Conservation (phyloP, 2,113 vertebrate genomes). For the Crotalus viridis region DNA sequence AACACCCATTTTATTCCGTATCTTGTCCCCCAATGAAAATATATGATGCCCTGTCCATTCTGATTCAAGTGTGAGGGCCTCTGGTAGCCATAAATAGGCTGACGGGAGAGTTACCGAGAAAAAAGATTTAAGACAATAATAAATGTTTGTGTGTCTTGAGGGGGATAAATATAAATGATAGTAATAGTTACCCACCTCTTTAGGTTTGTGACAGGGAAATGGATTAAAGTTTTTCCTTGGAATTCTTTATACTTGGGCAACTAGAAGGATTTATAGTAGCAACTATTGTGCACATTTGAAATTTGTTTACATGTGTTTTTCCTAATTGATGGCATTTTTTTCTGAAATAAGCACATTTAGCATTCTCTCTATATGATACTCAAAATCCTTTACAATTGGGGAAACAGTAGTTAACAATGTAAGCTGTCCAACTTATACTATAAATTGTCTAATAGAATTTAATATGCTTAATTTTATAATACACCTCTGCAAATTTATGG, state of each 20-base stretch:
- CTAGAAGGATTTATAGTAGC: neutral
- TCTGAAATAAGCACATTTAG: neutral
- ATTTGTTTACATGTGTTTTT: neutral
- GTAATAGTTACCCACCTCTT: neutral
- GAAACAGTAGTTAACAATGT: slow-evolving; percentile 15
- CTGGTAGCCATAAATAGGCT: neutral
- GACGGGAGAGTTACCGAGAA: neutral
- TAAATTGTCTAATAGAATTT: neutral
- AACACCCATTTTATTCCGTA: neutral
- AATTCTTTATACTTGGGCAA: neutral
- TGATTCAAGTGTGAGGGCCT: neutral
- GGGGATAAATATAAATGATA: neutral
- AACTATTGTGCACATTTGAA: neutral
- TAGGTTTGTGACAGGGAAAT: neutral
- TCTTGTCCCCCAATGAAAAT: neutral
- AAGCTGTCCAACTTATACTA: slow-evolving; percentile 1
- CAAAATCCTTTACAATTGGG: neutral
- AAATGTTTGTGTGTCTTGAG: neutral
- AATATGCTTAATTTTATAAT: neutral
- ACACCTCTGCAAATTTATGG: neutral
- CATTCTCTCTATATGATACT: neutral
- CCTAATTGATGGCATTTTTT: neutral
- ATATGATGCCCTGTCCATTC: neutral
- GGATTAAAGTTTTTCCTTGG: neutral
- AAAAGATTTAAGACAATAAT: neutral